Percentiles rank a stretch among this genome's conserved stretches.
Conservation (phyloP, 2,113 vertebrate species). For the Datnioides undecimradiatus region DNA sequence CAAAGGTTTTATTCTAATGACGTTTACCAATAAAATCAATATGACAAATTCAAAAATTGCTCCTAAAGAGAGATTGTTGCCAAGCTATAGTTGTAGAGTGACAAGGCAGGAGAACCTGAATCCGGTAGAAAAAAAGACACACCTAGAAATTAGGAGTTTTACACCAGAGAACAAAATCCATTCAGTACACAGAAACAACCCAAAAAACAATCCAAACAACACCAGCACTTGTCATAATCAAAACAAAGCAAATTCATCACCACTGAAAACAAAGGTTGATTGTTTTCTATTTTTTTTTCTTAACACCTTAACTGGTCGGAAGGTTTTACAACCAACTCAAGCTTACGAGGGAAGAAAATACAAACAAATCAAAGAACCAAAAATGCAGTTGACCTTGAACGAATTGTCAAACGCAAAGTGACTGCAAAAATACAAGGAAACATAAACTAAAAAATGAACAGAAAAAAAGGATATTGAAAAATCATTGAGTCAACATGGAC, state of each 20-base stretch:
- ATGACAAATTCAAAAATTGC: constrained; percentile 21
- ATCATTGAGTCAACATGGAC: constrained; percentile 96
- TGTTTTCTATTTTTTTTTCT: constrained; percentile 48
- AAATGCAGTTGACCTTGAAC: constrained; percentile 81
- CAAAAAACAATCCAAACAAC: constrained; percentile 78
- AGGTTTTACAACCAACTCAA: constrained; percentile 79
- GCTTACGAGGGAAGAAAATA: constrained; percentile 55
- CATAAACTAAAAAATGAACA: constrained; percentile 65
- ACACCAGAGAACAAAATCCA: constrained; percentile 78
- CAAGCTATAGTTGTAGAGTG: constrained; percentile 31
- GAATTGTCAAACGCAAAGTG: constrained; percentile 81
- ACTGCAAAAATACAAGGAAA: constrained; percentile 81
- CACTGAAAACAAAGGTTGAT: constrained; percentile 79
- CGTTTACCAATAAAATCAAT: not conserved
- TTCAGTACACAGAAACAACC: constrained; percentile 79
- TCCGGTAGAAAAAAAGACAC: constrained; percentile 74
- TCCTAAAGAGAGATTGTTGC: not conserved
- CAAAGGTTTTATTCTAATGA: not conserved
- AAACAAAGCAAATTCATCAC: constrained; percentile 83
- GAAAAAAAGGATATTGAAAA: constrained; percentile 80
- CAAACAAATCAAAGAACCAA: constrained; percentile 78
- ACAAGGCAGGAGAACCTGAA: constrained; percentile 84
- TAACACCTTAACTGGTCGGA: constrained; percentile 69
- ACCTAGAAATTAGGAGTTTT: constrained; percentile 79
- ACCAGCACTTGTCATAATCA: constrained; percentile 81